Evolutionary conservation across 2,113 vertebrate species (phyloP).

Genomic region (Stigmatopora argus): DNA sequence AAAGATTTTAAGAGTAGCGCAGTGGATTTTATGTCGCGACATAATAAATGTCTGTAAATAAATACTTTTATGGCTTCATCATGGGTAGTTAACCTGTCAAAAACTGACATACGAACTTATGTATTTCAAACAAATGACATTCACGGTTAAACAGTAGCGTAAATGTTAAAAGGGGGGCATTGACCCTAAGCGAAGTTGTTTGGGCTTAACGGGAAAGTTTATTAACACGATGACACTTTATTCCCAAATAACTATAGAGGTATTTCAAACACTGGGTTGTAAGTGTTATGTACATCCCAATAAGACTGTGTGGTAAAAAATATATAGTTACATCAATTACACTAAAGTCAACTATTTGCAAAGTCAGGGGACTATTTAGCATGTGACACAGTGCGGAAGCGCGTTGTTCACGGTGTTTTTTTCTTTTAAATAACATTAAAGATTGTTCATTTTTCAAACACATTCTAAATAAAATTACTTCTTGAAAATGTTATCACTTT

Average conservation of each 20-base stretch:
- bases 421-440: neutral
- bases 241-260: neutral
- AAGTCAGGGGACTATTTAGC: constrained; percentile 54
- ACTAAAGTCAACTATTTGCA: neutral
- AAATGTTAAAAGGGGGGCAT: neutral
- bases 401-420: constrained; percentile 14
- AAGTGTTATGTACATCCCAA: too few relatives aligned
- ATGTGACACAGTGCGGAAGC: constrained; percentile 70
- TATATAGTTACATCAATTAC: neutral
- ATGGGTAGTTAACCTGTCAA: neutral
- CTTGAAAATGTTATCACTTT: too few relatives aligned
- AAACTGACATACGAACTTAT: neutral
- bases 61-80: neutral
- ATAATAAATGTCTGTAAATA: neutral
- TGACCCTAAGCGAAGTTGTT: neutral
- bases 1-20: neutral
- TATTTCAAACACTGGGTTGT: neutral
- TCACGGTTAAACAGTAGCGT: neutral
- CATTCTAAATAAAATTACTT: too few relatives aligned
- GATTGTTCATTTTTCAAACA: neutral
- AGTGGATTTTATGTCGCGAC: neutral
- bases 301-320: neutral
- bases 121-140: neutral
- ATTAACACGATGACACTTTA: neutral
- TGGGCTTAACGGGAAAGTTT: neutral